Percentiles rank a stretch among this genome's conserved stretches.
Conservation (phyloP, 30 jellyfish, hydroid and myxozoan species). For the Pseudorhiza aurosa region DNA sequence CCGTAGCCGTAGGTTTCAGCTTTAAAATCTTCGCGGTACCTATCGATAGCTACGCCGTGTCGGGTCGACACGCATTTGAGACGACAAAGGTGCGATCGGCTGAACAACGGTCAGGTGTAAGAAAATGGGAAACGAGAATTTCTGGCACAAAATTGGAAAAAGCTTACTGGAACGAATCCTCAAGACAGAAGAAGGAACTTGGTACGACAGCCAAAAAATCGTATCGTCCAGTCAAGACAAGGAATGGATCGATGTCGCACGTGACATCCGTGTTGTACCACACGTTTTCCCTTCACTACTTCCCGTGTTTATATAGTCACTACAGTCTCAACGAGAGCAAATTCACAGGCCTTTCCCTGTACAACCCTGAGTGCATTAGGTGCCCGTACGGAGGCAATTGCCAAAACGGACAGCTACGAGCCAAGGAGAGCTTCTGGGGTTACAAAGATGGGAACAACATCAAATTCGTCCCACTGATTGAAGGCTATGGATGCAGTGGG, state of each 20-base stretch:
- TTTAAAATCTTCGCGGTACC: constrained; percentile 1
- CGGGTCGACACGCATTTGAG: too few relatives aligned
- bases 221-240: not conserved
- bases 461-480: not conserved
- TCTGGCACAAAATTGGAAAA: too few relatives aligned
- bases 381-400: constrained; percentile 59
- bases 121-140: too few relatives aligned
- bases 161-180: too few relatives aligned
- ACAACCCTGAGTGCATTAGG: constrained; percentile 1
- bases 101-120: not conserved
- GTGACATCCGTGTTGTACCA: not conserved
- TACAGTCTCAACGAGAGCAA: constrained; percentile 7
- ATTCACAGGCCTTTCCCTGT: not conserved
- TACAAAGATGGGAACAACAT: not conserved
- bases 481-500: constrained; percentile 40
- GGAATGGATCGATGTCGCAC: too few relatives aligned
- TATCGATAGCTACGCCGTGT: not conserved
- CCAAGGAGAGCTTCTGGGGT: constrained; percentile 55
- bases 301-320: constrained; percentile 29
- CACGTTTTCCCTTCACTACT: not conserved
- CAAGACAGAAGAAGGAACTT: not conserved
- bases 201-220: not conserved
- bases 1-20: constrained; percentile 5
- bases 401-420: not conserved
- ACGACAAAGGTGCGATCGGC: not conserved